These are phyloP conservation scores for Sinocyclocheilus rhinocerous DNA, from an alignment of 2,113 vertebrate species.

Conservation along the genomic window DNA sequence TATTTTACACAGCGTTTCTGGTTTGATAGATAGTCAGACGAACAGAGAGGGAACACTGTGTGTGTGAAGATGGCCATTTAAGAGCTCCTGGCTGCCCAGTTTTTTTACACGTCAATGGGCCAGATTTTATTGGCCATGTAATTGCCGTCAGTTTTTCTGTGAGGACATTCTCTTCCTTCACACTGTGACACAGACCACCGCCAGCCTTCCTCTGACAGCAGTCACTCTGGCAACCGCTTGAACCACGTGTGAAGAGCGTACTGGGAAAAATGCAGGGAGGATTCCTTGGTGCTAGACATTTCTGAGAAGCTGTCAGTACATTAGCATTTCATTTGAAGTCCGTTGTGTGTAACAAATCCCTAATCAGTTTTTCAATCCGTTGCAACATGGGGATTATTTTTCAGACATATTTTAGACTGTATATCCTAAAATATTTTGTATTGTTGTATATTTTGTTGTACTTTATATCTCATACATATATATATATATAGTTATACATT, in stretches of 20 bases:
- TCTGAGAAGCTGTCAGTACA: constrained; percentile 44
- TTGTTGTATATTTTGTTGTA: background rate
- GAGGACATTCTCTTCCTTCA: constrained; percentile 59
- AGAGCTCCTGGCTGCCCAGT: background rate
- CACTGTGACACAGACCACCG: constrained; percentile 36
- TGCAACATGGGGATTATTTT: background rate
- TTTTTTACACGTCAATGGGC: constrained; percentile 48
- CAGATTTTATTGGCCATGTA: constrained; percentile 51
- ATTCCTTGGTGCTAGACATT: constrained; percentile 43
- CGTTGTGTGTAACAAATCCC: background rate
- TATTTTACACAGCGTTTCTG: background rate
- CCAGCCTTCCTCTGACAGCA: constrained; percentile 34
- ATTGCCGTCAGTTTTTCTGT: constrained; percentile 55
- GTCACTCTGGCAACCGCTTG: constrained; percentile 67
- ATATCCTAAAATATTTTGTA: background rate
- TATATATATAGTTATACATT: no score
- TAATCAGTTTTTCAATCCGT: background rate
- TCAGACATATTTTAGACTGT: background rate
- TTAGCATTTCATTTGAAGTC: constrained; percentile 18
- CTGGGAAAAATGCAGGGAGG: constrained; percentile 8
- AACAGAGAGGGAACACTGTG: background rate
- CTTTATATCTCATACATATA: no score
- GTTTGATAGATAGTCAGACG: background rate
- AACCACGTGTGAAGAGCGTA: constrained; percentile 54
- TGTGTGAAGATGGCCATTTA: background rate